These are phyloP conservation scores for Oceanites oceanicus DNA, from an alignment of 2,113 vertebrate genomes.

Conservation along the genomic window DNA sequence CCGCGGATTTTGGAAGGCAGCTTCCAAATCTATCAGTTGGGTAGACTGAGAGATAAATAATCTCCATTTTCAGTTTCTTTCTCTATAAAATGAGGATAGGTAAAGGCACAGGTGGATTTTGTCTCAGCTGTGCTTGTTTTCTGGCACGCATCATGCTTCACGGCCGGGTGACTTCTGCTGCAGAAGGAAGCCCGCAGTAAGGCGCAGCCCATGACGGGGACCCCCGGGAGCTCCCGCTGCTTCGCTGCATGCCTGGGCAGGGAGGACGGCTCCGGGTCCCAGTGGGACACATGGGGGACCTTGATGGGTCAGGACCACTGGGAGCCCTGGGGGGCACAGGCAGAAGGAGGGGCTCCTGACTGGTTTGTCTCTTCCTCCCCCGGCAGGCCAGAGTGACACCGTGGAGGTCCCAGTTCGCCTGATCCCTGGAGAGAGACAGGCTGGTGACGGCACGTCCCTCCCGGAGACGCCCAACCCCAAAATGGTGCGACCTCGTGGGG, in stretches of 20 bases:
- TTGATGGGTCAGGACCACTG: accelerated
- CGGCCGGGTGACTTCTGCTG: background rate
- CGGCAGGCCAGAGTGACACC: constrained; percentile 77
- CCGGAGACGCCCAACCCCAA: constrained; percentile 95
- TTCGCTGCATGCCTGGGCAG: background rate
- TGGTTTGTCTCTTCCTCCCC: background rate
- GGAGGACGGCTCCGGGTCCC: background rate
- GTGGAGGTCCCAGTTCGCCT: constrained; percentile 82
- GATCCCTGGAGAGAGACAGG: constrained; percentile 92
- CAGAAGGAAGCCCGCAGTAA: background rate
- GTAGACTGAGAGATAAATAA: too few species aligned
- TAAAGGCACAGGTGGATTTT: background rate
- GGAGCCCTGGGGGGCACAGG: background rate
- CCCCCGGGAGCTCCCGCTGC: accelerated
- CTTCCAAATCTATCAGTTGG: background rate
- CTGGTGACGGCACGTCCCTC: constrained; percentile 95
- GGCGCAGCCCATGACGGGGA: background rate
- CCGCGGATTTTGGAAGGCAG: background rate
- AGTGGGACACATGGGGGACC: too few species aligned
- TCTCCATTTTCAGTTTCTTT: too few species aligned
- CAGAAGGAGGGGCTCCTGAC: background rate
- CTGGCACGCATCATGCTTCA: accelerated
- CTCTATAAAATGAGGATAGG: too few species aligned
- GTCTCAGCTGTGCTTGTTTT: background rate
- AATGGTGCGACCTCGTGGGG: constrained; percentile 74